Evolutionary conservation across 2,888 invertebrate genomes (phyloP).

Genomic region (Clivina fossor): DNA sequence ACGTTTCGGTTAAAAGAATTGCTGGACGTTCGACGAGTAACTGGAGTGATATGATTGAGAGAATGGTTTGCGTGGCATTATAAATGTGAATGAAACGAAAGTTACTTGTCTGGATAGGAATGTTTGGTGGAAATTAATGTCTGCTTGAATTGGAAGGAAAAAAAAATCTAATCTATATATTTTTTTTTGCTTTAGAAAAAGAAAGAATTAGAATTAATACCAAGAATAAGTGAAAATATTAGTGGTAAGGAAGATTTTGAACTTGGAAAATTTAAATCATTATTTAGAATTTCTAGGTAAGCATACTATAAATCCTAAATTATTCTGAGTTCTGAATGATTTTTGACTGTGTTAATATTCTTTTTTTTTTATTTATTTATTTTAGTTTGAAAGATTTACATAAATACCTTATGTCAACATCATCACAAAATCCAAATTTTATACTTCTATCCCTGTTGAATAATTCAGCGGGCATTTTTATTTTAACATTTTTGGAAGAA

Average conservation of each 20-base stretch:
- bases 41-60: constrained; percentile 10
- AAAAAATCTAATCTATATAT: neutral
- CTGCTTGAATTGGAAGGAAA: too few relatives aligned
- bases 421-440: constrained; percentile 10
- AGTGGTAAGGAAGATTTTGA: neutral
- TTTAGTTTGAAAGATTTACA: constrained; percentile 11
- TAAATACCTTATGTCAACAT: constrained; percentile 15
- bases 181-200: constrained; percentile 10
- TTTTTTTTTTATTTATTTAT: neutral
- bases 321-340: too few relatives aligned
- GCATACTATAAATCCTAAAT: neutral
- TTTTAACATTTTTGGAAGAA: constrained; percentile 11
- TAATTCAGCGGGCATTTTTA: constrained; percentile 11
- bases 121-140: neutral
- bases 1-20: too few relatives aligned
- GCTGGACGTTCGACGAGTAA: too few relatives aligned
- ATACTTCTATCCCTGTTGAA: constrained; percentile 8
- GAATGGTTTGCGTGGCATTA: constrained; percentile 1
- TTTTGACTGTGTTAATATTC: too few relatives aligned
- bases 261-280: constrained; percentile 14
- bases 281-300: constrained; percentile 8
- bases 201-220: constrained; percentile 16
- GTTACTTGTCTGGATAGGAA: neutral
- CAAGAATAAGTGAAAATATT: constrained; percentile 11
- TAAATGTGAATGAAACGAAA: too few relatives aligned